Base-by-base conservation (phyloP, 1,140 invertebrate genomes). In the Plectus sambesii region DNA sequence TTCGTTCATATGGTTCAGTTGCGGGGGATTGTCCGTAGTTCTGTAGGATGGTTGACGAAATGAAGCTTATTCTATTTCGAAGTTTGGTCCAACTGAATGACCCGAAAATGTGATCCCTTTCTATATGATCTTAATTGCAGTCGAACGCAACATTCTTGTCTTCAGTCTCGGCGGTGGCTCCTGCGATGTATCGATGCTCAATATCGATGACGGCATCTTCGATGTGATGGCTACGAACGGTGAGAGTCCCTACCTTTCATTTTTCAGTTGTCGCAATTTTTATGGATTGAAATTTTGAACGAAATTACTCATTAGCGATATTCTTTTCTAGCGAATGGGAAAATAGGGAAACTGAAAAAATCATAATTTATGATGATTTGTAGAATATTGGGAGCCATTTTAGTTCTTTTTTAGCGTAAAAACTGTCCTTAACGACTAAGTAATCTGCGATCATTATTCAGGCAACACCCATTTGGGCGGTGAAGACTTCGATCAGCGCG, bases 111-210 rank as follows among this genome's bases (percentile, higher is more conserved):
- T 40, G 37, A 49, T 15, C 23, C 22, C 8, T 3, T 47, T 17
- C 1, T 26, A 24, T 15, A 1, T 43, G 15, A 55, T 58, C 33
- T 44, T 17, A 36, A 29, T 47, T 62, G 8, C 36, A 58, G 90
- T 92, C 39, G 93, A 98, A 72, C 94, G 94, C 75, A 98, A 98
- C 64, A 88, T 99, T 29, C 75, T 99, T 26, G 92, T 99, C 1
- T 99, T 97, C 71, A 93, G 99, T 79, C 79, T 99, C 70, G 94
- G 94, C 69, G 94, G 94, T 76, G 94, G 94, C 75, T 99, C 94
- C 58, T 99, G 99, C 68, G 94, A 99, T 75, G 94, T 99, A 0
- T 97, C 92, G 47, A 78, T 99, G 9, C 77, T 99, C 19, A 99
- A 92, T 49, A 99, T 99, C 65, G 94, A 99, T 68, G 94, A 97